Evolutionary conservation across 2,113 vertebrate species (phyloP).

Genomic region (Micronycteris hirsuta): DNA sequence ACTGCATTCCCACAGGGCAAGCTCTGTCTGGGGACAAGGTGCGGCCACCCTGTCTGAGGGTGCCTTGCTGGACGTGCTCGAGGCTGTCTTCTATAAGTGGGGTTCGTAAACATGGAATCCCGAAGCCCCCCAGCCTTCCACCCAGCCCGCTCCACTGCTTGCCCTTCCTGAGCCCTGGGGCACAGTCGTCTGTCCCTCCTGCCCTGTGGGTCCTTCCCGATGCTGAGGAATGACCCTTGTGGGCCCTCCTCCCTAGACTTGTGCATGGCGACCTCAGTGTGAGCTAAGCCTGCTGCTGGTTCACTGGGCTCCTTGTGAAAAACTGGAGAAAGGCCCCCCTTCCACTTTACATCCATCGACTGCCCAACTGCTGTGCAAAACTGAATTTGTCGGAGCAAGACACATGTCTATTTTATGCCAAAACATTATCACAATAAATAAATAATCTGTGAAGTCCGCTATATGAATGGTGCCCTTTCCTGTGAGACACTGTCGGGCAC

Average conservation of each 20-base stretch:
- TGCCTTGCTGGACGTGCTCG: neutral
- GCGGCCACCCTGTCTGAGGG: rapidly evolving
- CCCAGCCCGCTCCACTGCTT: too few relatives aligned
- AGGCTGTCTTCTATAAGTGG: too few relatives aligned
- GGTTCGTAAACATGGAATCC: neutral
- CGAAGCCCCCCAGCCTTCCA: rapidly evolving
- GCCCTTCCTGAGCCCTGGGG: neutral
- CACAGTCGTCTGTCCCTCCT: rapidly evolving
- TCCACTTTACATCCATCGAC: neutral
- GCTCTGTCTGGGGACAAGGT: neutral
- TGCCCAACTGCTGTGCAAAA: neutral
- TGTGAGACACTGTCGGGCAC: rapidly evolving
- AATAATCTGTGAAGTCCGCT: neutral
- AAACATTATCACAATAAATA: neutral
- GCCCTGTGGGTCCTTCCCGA: neutral
- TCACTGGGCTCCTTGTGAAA: neutral
- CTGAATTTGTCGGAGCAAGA: neutral
- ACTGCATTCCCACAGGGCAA: neutral
- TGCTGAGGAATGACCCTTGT: neutral
- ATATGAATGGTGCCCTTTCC: neutral
- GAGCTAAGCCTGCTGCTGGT: neutral
- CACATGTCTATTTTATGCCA: neutral
- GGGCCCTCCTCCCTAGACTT: neutral
- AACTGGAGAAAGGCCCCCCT: neutral
- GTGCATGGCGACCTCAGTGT: neutral